Conservation (phyloP, 2,797 vertebrate species). For the Tarsius wallacei region DNA sequence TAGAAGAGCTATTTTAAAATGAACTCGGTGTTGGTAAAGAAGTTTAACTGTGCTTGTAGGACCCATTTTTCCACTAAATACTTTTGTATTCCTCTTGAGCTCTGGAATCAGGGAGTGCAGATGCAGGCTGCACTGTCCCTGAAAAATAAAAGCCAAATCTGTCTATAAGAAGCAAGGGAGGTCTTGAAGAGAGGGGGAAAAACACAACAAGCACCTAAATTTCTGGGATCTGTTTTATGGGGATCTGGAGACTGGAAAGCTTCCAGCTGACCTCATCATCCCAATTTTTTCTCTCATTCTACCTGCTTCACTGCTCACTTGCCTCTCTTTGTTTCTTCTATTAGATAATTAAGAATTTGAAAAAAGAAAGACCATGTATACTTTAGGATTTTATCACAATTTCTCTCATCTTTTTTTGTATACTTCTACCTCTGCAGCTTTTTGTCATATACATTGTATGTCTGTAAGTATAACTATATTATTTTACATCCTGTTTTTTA, state of each 20-base stretch:
- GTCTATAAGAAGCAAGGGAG: neutral
- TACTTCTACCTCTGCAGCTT: neutral
- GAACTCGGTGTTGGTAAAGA: neutral
- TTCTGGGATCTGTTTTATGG: neutral
- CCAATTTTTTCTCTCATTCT: neutral
- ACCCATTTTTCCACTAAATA: neutral
- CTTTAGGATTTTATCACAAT: neutral
- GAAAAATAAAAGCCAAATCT: neutral
- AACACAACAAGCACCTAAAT: neutral
- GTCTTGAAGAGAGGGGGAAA: neutral
- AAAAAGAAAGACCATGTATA: neutral
- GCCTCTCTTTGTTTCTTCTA: neutral
- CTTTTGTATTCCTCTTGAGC: conserved; percentile 1
- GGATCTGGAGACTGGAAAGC: neutral
- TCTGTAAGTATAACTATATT: neutral
- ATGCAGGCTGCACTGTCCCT: neutral
- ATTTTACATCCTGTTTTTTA: neutral
- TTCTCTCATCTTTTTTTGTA: neutral
- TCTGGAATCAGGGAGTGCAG: neutral
- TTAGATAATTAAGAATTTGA: neutral
- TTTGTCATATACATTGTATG: neutral
- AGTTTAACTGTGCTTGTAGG: neutral
- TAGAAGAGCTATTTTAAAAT: neutral
- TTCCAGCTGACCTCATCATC: neutral
- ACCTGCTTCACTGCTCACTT: neutral